Percentiles rank a stretch among this genome's conserved stretches.
Conservation (phyloP, 1,140 invertebrate species). For the Heliconius hewitsoni region DNA sequence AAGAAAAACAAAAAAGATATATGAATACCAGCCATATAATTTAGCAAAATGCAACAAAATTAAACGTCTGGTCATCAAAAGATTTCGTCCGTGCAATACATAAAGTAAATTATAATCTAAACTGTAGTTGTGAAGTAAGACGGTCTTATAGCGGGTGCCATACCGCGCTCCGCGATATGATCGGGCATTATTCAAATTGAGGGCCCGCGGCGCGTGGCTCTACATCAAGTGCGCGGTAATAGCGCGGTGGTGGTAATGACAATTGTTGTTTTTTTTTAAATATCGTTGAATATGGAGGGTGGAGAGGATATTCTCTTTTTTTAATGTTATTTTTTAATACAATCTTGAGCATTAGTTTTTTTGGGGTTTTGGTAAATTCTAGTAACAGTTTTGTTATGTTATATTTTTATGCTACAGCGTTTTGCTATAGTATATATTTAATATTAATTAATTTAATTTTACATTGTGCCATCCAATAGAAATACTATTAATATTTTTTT, state of each 20-base stretch:
- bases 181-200: constrained; percentile 52
- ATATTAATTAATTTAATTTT: too few species aligned
- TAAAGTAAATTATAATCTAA: constrained; percentile 17
- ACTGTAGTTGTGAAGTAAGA: constrained; percentile 11
- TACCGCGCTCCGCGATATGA: constrained; percentile 13
- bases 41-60: neutral
- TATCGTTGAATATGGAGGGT: too few species aligned
- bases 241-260: neutral
- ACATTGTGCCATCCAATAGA: too few species aligned
- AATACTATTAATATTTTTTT: too few species aligned
- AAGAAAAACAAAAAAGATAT: neutral
- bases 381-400: too few species aligned
- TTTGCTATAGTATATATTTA: too few species aligned
- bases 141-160: constrained; percentile 17
- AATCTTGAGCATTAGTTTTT: neutral
- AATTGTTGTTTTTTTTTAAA: constrained; percentile 12
- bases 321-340: neutral
- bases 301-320: neutral
- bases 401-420: too few species aligned
- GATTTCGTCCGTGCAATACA: neutral
- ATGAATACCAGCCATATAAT: neutral
- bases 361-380: too few species aligned
- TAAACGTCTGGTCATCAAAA: constrained; percentile 1
- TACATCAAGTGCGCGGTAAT: constrained; percentile 31
- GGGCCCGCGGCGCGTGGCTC: constrained; percentile 50